Conservation (phyloP, 2,888 invertebrate species). For the Folsomia manolachei region DNA sequence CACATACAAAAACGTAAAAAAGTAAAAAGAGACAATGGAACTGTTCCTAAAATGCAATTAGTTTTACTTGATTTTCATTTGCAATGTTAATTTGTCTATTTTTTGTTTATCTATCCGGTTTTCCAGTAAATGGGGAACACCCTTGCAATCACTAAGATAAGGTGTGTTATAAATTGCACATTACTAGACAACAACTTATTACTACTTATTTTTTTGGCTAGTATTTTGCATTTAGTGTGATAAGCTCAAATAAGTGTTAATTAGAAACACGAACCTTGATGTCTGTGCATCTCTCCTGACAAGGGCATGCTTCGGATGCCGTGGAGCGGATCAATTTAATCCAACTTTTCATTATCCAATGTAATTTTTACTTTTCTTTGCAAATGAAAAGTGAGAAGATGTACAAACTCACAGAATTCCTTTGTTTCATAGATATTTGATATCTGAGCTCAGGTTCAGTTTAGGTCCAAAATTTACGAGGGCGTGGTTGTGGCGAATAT, state of each 20-base stretch:
- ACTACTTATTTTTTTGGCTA: not conserved
- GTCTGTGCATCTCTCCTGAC: too few species aligned
- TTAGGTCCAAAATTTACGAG: not conserved
- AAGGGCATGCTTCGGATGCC: not conserved
- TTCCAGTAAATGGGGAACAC: too few species aligned
- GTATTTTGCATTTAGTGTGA: too few species aligned
- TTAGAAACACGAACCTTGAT: not conserved
- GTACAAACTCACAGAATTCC: not conserved
- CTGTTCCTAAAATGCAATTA: not conserved
- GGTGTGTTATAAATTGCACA: not conserved
- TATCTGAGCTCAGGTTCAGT: too few species aligned
- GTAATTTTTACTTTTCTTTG: not conserved
- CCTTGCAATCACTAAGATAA: too few species aligned
- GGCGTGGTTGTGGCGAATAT: not conserved
- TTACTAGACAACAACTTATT: not conserved
- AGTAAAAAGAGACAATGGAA: not conserved
- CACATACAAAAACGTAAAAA: not conserved
- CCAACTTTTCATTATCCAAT: not conserved
- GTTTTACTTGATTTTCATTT: not conserved
- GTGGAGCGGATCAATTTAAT: not conserved
- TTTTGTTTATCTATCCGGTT: not conserved
- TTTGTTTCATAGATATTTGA: not conserved
- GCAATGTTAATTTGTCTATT: not conserved
- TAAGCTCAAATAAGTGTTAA: not conserved
- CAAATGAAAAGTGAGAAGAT: not conserved